These are phyloP conservation scores for Manacus vitellinus DNA, from an alignment of 2,113 vertebrate species.

Conservation along the genomic window DNA sequence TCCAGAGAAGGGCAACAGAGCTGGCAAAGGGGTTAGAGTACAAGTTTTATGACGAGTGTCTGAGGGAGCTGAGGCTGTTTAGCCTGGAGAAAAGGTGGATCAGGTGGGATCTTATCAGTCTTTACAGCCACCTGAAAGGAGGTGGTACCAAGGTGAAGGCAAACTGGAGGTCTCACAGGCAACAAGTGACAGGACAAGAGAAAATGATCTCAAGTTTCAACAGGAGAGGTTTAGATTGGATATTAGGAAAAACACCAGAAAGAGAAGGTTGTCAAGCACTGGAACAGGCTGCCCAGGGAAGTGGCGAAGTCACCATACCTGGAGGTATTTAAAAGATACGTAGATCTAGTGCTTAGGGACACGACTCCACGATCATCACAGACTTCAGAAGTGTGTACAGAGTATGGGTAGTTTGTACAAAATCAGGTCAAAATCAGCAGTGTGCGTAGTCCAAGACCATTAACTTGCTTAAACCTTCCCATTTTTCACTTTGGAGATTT, in stretches of 20 bases:
- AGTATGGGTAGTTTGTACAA: neutral
- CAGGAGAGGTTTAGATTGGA: neutral
- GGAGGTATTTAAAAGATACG: neutral
- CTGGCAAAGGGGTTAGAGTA: neutral
- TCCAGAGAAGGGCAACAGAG: neutral
- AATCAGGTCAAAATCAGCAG: neutral
- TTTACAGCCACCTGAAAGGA: neutral
- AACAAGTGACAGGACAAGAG: neutral
- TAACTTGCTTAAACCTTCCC: neutral
- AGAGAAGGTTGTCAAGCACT: neutral
- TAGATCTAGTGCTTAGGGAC: rapidly evolving
- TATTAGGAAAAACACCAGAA: neutral
- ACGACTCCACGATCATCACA: neutral
- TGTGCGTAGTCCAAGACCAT: neutral
- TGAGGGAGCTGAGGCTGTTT: neutral
- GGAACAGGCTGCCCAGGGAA: neutral
- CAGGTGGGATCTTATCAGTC: rapidly evolving
- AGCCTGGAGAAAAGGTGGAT: neutral
- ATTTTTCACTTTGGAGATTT: neutral
- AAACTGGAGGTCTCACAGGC: neutral
- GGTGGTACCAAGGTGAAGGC: too few species aligned
- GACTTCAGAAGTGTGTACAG: neutral
- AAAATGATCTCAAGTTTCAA: neutral
- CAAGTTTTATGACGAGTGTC: neutral
- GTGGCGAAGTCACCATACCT: neutral